Conservation (phyloP, 2,888 invertebrate species). For the Chromoteleia sp. region DNA sequence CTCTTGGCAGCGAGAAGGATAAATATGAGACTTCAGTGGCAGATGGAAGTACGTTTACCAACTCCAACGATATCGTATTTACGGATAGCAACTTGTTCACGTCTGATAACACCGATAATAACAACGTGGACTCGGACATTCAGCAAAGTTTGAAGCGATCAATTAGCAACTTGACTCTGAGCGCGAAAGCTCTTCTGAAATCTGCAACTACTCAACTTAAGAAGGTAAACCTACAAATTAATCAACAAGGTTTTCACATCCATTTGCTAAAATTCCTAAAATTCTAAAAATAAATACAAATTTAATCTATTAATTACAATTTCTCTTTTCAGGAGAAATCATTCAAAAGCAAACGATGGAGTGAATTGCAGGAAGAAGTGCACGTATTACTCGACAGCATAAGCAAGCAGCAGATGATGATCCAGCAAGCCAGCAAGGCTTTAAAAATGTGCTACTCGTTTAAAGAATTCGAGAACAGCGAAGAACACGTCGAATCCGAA, state of each 20-base stretch:
- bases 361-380: slow-evolving; percentile 58
- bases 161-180: slow-evolving; percentile 11
- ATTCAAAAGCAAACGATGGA: slow-evolving; percentile 3
- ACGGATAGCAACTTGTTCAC: slow-evolving; percentile 52
- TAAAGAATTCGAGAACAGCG: slow-evolving; percentile 84
- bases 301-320: background rate
- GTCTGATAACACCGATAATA: slow-evolving; percentile 7
- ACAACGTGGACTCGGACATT: slow-evolving; percentile 6
- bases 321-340: slow-evolving; percentile 39
- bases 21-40: slow-evolving; percentile 21
- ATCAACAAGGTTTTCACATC: background rate
- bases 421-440: slow-evolving; percentile 85
- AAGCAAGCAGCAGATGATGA: slow-evolving; percentile 74
- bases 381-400: slow-evolving; percentile 73
- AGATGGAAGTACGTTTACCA: slow-evolving; percentile 15
- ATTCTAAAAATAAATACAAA: background rate
- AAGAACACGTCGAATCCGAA: slow-evolving; percentile 86
- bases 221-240: background rate
- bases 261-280: too few species aligned
- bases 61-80: slow-evolving; percentile 26
- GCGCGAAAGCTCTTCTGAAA: slow-evolving; percentile 22
- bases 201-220: slow-evolving; percentile 10
- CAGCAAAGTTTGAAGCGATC: slow-evolving; percentile 14
- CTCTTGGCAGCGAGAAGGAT: slow-evolving; percentile 56
- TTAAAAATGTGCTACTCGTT: slow-evolving; percentile 84